Conservation (phyloP, 2,113 vertebrate species). For the Catharus fuscescens region DNA sequence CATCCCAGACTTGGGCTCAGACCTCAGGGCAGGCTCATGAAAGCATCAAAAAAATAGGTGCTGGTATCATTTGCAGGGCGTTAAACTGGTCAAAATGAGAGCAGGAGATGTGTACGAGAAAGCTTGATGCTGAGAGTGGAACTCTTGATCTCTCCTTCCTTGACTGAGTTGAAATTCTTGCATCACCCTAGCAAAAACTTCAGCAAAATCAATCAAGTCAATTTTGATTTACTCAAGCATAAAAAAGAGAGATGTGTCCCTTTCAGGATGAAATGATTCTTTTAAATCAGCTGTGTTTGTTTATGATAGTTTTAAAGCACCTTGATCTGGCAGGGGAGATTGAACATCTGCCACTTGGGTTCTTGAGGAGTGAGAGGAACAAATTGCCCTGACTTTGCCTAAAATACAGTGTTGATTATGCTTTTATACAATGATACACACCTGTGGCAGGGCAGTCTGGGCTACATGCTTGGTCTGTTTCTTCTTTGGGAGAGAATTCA, state of each 20-base stretch:
- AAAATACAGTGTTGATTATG: constrained; percentile 3
- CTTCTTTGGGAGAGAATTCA: not conserved
- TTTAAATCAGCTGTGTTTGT: constrained; percentile 27
- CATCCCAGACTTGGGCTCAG: not conserved
- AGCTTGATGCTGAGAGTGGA: not conserved
- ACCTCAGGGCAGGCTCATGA: not conserved
- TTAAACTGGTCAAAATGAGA: not conserved
- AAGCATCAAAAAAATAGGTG: not conserved
- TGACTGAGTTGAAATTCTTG: not conserved
- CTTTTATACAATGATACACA: not conserved
- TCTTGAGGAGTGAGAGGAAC: not conserved
- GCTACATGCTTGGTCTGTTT: not conserved
- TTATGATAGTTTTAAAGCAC: constrained; percentile 45
- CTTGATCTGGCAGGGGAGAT: not conserved
- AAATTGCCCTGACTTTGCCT: constrained; percentile 16
- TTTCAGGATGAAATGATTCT: constrained; percentile 20
- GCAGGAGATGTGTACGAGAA: not conserved
- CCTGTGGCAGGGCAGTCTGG: not conserved
- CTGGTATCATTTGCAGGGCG: not conserved
- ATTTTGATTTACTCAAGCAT: constrained; percentile 17
- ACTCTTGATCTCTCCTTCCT: not conserved
- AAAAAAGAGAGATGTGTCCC: constrained; percentile 15
- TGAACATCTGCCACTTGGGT: constrained; percentile 34
- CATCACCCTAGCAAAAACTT: not conserved
- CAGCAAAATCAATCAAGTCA: not conserved